Base-by-base conservation (phyloP, 2,797 vertebrate species). In the Eurystomus glaucurus region DNA sequence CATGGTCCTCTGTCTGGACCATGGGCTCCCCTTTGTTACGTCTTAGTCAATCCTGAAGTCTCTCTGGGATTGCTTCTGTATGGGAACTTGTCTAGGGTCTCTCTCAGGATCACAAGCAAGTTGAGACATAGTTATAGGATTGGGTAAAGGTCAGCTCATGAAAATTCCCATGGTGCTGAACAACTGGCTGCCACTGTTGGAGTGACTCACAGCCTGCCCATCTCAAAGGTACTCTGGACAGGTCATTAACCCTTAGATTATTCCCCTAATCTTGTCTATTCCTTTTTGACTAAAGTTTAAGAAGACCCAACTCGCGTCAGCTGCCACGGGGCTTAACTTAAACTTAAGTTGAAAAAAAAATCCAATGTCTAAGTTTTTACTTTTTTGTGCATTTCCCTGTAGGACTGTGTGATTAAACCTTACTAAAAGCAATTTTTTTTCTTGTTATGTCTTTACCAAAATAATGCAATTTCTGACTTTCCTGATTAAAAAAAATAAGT, bases 301-400 rank as follows among this genome's bases (percentile, higher is more conserved):
- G 37, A 28, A 51, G 11, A 0, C 0, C 4, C 3, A 50, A 6
- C 3, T 75, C 23, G 28, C 41, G 5, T 3, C n/a, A 79, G 22
- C 22, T 78, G 41, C 10, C 50, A 61, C 2, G n/a, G 6, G 6
- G 11, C 7, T 76, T 76, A 55, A 22, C 0, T 41, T 46, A 41
- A 37, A 37, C 20, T 77, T 61, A 62, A 85, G 68, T 4, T 7
- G 2, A 10, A 71, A 31, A 43, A 3, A 10, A 71, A 31, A 41
- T 29, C 2, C 1, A n/a, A 6, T 33, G 1, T 45, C 10, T 37
- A 11, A 66, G 16, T 12, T 76, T 91, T 79, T 54, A 29, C 11
- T 3, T 33, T 33, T 74, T 85, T 66, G 1, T n/a, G 2, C 5
- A n/a, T 85, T 93, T 70, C 10, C 28, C 11, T 78, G 2, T 48